Percentiles rank a stretch among this genome's conserved stretches.
These are phyloP conservation scores for Heteromormyrus szaboi DNA, from an alignment of 2,797 vertebrate genomes.

Conservation along the genomic window DNA sequence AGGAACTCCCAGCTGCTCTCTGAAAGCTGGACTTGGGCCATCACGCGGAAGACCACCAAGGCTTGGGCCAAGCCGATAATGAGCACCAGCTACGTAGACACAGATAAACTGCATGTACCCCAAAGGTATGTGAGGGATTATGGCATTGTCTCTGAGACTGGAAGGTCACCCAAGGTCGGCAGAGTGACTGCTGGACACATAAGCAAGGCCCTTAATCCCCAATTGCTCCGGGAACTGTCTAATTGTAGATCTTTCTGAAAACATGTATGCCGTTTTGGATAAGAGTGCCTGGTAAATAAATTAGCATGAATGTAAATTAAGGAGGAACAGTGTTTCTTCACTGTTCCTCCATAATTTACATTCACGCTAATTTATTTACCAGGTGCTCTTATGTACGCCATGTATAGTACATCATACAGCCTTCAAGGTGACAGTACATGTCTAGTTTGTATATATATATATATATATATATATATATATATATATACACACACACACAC, in stretches of 20 bases:
- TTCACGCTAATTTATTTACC: no score
- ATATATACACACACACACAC: background rate
- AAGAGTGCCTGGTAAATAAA: background rate
- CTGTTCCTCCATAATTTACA: no score
- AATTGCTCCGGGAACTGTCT: background rate
- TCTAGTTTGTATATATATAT: background rate
- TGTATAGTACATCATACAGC: background rate
- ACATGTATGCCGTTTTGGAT: background rate
- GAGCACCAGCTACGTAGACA: slow-evolving; percentile 63
- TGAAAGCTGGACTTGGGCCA: slow-evolving; percentile 61
- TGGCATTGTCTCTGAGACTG: background rate
- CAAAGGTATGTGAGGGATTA: background rate
- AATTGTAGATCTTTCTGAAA: background rate
- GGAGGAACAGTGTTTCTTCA: background rate
- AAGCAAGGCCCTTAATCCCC: background rate
- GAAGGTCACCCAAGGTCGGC: background rate
- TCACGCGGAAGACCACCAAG: slow-evolving; percentile 80
- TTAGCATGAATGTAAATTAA: background rate
- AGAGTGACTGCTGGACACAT: background rate
- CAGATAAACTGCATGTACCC: slow-evolving; percentile 4
- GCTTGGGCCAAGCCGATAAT: slow-evolving; percentile 78
- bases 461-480: background rate
- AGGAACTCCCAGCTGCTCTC: slow-evolving; percentile 54
- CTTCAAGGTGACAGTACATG: background rate
- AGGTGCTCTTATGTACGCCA: background rate